Percentiles rank a stretch among this genome's conserved stretches.
Conservation (phyloP, 2,113 vertebrate species). For the Upupa epops region DNA sequence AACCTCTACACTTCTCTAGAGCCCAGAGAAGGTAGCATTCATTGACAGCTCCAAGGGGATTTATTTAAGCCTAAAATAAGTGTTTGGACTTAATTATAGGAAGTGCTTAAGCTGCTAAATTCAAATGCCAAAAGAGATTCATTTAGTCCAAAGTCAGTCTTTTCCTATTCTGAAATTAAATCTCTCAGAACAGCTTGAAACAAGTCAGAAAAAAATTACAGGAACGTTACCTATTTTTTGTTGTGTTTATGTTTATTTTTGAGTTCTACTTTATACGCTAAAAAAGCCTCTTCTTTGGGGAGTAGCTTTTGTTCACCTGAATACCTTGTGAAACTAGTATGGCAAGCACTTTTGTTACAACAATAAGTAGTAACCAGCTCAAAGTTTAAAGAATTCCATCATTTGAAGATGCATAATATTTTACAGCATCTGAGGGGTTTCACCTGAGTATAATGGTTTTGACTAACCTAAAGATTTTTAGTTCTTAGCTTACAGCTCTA, state of each 20-base stretch:
- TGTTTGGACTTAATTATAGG: conserved; percentile 60
- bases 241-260: neutral
- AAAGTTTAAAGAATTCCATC: neutral
- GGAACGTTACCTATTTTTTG: neutral
- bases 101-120: conserved; percentile 59
- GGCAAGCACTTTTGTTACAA: neutral
- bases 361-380: neutral
- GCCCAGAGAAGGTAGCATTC: conserved; percentile 47
- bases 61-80: conserved; percentile 70
- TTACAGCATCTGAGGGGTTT: neutral
- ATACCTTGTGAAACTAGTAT: neutral
- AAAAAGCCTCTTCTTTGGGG: neutral
- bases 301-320: neutral
- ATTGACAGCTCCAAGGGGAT: conserved; percentile 65
- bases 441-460: neutral
- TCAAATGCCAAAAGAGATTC: conserved; percentile 59
- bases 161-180: conserved; percentile 69
- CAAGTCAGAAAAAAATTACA: neutral
- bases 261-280: neutral
- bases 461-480: neutral
- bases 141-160: conserved; percentile 51
- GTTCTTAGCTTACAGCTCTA: neutral
- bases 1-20: conserved; percentile 22
- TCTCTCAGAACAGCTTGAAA: conserved; percentile 40
- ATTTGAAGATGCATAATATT: neutral